A percentile compares a stretch with the other conserved stretches of the same genome.
Conservation (phyloP, 2,113 vertebrate species). For the Seriola quinqueradiata region DNA sequence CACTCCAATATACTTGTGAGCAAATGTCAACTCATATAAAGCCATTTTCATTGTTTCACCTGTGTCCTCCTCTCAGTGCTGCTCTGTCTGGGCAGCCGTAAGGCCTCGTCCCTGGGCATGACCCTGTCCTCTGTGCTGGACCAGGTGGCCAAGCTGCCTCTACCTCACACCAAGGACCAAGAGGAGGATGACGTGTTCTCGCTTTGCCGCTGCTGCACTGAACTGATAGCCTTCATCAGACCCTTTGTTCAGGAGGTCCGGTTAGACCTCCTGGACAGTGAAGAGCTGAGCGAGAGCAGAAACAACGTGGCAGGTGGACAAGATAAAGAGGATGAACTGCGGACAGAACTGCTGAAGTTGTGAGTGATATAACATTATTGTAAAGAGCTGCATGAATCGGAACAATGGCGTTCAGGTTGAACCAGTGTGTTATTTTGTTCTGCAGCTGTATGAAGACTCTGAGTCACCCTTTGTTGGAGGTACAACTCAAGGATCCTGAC, state of each 20-base stretch:
- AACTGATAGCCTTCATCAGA: constrained; percentile 87
- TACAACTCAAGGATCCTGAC: constrained; percentile 87
- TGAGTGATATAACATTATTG: constrained; percentile 76
- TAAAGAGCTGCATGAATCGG: neutral
- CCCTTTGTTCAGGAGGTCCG: constrained; percentile 90
- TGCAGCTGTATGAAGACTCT: constrained; percentile 94
- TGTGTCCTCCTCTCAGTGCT: constrained; percentile 83
- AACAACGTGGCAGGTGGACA: neutral
- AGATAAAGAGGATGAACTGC: constrained; percentile 85
- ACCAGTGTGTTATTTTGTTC: constrained; percentile 5
- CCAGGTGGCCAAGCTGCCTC: constrained; percentile 90
- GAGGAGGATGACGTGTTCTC: constrained; percentile 89
- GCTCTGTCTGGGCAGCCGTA: constrained; percentile 88
- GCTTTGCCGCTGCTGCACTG: constrained; percentile 89
- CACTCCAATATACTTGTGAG: neutral
- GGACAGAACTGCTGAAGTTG: constrained; percentile 94
- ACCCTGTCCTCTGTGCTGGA: constrained; percentile 91
- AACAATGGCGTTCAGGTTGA: neutral
- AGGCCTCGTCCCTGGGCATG: constrained; percentile 93
- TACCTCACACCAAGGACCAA: constrained; percentile 91
- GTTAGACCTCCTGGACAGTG: constrained; percentile 61
- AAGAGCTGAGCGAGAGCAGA: neutral
- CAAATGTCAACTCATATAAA: neutral
- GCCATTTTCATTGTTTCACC: neutral
- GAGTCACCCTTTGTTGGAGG: constrained; percentile 88